Percentiles rank a stretch among this genome's conserved stretches.
These are phyloP conservation scores for Bombyx huttoni DNA, from an alignment of 2,888 invertebrate species.

Conservation along the genomic window DNA sequence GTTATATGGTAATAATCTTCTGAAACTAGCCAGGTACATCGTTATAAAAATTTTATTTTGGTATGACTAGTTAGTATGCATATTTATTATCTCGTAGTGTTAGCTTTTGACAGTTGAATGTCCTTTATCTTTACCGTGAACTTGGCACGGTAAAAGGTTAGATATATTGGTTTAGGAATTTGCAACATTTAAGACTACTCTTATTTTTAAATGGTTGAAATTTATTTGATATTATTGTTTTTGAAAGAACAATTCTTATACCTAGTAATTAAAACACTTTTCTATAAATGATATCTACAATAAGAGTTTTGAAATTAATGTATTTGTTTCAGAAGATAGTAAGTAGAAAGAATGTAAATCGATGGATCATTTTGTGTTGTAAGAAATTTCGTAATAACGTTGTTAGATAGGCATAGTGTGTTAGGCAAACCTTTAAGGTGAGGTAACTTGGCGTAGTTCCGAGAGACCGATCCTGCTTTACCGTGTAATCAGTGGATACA, in stretches of 20 bases:
- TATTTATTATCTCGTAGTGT: background rate
- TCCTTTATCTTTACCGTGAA: constrained; percentile 2
- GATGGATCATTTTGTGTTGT: constrained; percentile 23
- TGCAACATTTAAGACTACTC: background rate
- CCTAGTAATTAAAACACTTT: no score
- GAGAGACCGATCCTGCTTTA: constrained; percentile 49
- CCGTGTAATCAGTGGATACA: background rate
- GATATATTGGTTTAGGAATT: background rate
- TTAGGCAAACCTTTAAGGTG: constrained; percentile 46
- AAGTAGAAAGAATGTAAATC: constrained; percentile 9
- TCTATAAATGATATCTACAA: background rate
- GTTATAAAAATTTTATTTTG: no score
- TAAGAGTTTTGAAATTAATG: background rate
- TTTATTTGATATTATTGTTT: no score
- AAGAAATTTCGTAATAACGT: constrained; percentile 39
- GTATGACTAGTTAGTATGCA: no score
- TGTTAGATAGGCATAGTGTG: constrained; percentile 20
- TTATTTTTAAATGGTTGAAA: background rate
- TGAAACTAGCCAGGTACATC: background rate
- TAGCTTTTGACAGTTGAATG: background rate
- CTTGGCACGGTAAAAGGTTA: constrained; percentile 1
- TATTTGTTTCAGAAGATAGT: background rate
- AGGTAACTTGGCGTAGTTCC: constrained; percentile 56
- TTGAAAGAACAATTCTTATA: no score
- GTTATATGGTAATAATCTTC: constrained; percentile 7